Percentiles rank a stretch among this genome's conserved stretches.
Conservation (phyloP, 2,797 vertebrate genomes). For the Poeciliopsis gracilis region DNA sequence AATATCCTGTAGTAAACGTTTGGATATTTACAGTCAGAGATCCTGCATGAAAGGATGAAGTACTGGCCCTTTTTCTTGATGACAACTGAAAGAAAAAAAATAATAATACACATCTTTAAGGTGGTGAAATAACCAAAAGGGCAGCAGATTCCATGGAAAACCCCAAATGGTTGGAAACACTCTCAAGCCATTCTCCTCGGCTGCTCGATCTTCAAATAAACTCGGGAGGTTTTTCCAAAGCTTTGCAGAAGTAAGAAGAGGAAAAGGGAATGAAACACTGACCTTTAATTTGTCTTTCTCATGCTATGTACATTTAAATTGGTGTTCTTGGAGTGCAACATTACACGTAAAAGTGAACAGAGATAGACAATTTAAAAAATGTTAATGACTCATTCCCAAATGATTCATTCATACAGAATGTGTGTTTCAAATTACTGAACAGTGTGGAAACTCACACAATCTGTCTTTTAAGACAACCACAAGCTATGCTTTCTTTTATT, state of each 20-base stretch:
- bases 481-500: neutral
- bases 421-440: neutral
- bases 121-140: constrained; percentile 58
- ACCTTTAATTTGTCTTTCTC: constrained; percentile 67
- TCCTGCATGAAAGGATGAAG: constrained; percentile 6
- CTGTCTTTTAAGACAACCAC: neutral
- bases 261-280: constrained; percentile 27
- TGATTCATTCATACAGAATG: neutral
- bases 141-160: constrained; percentile 71
- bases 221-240: constrained; percentile 80
- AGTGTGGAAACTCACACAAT: neutral
- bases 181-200: constrained; percentile 69
- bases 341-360: neutral
- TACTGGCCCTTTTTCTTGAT: neutral
- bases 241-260: constrained; percentile 51
- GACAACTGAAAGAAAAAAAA: constrained; percentile 15
- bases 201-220: constrained; percentile 79
- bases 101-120: constrained; percentile 44
- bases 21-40: constrained; percentile 15
- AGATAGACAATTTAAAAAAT: neutral
- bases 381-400: constrained; percentile 1
- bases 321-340: constrained; percentile 5
- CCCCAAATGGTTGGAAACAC: constrained; percentile 77
- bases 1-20: neutral
- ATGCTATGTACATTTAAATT: constrained; percentile 55